phyloP scores from a whole-genome alignment of 2,888 invertebrate genomes.

The Lycocerus yunnanus region DNA sequence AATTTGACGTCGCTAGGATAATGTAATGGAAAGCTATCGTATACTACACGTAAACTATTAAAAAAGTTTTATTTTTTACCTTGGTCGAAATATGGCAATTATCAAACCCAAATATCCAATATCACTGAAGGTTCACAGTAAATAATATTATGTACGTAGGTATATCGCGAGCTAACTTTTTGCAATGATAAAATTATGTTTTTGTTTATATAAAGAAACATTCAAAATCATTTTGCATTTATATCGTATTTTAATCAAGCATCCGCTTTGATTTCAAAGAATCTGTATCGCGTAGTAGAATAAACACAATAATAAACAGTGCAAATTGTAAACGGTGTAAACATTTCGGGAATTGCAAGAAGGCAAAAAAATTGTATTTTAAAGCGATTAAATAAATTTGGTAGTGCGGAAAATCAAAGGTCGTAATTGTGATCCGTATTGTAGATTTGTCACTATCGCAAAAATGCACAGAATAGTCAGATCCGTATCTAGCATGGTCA shows the following conservation, averaged over 20 bases:
- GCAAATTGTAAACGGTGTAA: not conserved
- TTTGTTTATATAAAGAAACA: not conserved
- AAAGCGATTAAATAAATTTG: not conserved
- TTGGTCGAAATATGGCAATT: not conserved
- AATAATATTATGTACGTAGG: too few relatives aligned
- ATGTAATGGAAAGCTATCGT: not conserved
- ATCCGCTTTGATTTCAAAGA: not conserved
- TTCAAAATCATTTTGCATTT: not conserved
- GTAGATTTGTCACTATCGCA: too few relatives aligned
- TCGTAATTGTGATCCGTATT: too few relatives aligned
- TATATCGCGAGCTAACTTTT: not conserved
- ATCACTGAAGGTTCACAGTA: not conserved
- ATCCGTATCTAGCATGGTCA: too few relatives aligned
- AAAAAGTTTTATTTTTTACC: not conserved
- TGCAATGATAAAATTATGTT: not conserved
- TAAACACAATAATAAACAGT: not conserved
- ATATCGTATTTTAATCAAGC: not conserved
- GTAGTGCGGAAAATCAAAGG: not conserved
- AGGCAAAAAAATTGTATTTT: not conserved
- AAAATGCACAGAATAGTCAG: too few relatives aligned
- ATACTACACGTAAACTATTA: not conserved
- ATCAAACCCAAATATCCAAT: not conserved
- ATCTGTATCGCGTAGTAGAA: not conserved
- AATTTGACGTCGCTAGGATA: too few relatives aligned
- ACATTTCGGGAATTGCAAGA: not conserved